phyloP scores from a whole-genome alignment of 2,113 vertebrate species.

The Nansenia antarctica region DNA sequence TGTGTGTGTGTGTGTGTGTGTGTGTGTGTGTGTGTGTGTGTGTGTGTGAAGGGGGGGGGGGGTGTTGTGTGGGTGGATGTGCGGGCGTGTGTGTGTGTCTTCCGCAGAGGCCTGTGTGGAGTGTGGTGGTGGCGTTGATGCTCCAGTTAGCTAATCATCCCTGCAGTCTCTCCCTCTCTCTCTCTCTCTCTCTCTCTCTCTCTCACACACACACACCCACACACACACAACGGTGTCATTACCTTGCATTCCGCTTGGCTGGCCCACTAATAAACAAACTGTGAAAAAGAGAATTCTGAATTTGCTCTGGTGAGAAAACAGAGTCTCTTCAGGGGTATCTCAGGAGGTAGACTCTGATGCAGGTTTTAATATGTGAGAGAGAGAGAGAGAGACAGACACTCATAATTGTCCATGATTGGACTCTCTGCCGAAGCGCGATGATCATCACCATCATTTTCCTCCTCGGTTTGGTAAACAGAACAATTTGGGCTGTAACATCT shows the following conservation, averaged over 20 bases:
- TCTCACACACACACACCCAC: no score
- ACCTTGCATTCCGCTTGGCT: constrained; percentile 54
- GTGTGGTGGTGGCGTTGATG: constrained; percentile 28
- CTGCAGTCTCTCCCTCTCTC: constrained; percentile 47
- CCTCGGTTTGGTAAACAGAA: constrained; percentile 44
- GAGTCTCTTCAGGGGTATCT: not conserved
- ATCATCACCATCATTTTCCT: constrained; percentile 15
- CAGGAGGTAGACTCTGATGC: not conserved
- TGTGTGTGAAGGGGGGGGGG: not conserved
- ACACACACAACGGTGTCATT: constrained; percentile 54
- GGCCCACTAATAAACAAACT: constrained; percentile 48
- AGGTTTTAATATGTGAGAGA: not conserved
- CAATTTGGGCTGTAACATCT: constrained; percentile 31
- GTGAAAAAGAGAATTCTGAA: constrained; percentile 33
- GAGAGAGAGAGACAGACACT: constrained; percentile 13
- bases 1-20: not conserved
- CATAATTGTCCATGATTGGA: constrained; percentile 43
- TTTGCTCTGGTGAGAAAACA: not conserved
- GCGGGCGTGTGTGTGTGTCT: not conserved
- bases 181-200: no score
- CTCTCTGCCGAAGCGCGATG: constrained; percentile 25
- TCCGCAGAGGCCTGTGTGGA: not conserved
- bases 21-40: not conserved
- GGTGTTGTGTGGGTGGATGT: not conserved
- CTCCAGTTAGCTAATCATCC: constrained; percentile 57